These are phyloP conservation scores for Menidia menidia DNA, from an alignment of 2,797 vertebrate genomes.

Conservation along the genomic window DNA sequence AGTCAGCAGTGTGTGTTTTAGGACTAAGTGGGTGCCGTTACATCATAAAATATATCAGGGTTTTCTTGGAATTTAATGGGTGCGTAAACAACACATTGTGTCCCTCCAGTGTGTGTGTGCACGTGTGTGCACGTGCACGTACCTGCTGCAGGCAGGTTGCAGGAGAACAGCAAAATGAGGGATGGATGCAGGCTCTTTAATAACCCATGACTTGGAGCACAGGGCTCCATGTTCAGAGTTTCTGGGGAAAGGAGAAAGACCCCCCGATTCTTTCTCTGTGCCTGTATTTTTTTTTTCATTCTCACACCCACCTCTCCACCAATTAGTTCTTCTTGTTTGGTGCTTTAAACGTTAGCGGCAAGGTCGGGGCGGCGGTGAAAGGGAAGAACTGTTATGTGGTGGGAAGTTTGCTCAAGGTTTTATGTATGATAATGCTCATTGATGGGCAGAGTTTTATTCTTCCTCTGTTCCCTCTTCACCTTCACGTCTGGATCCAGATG, in stretches of 20 bases:
- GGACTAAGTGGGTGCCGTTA: slow-evolving; percentile 16
- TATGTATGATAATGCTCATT: slow-evolving; percentile 40
- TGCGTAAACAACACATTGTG: neutral
- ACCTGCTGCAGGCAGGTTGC: slow-evolving; percentile 31
- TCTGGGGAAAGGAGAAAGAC: slow-evolving; percentile 13
- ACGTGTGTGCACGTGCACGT: slow-evolving; percentile 8
- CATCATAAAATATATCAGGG: slow-evolving; percentile 18
- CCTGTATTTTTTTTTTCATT: slow-evolving; percentile 7
- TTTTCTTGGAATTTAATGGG: slow-evolving; percentile 11
- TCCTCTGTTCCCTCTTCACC: slow-evolving; percentile 20
- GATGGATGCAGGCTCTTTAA: slow-evolving; percentile 52
- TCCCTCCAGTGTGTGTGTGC: neutral
- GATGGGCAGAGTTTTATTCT: slow-evolving; percentile 31
- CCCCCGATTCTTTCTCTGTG: neutral
- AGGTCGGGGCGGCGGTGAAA: slow-evolving; percentile 35
- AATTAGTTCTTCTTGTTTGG: slow-evolving; percentile 6
- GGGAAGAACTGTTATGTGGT: slow-evolving; percentile 21
- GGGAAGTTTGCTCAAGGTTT: slow-evolving; percentile 50
- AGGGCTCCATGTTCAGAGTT: slow-evolving; percentile 20
- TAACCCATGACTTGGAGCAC: slow-evolving; percentile 47
- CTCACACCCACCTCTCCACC: neutral
- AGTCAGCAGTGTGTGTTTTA: neutral
- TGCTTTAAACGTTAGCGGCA: slow-evolving; percentile 26
- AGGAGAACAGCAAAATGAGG: slow-evolving; percentile 30
- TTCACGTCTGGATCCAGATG: slow-evolving; percentile 13